These are phyloP conservation scores for Pterobdella sp. DNA, from an alignment of 2,888 invertebrate species.

Conservation along the genomic window DNA sequence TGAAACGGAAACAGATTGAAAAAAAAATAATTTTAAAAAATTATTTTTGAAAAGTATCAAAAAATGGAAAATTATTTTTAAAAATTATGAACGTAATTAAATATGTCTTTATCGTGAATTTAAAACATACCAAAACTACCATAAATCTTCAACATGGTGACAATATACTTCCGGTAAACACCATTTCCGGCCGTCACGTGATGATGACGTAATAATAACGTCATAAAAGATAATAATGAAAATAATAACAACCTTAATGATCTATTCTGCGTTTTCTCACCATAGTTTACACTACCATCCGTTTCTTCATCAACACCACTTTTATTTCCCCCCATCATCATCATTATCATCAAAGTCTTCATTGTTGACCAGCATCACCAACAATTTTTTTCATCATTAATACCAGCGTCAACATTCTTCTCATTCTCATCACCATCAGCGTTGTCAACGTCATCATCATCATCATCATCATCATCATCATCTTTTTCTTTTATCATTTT, in stretches of 20 bases:
- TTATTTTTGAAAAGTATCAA: no score
- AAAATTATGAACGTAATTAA: no score
- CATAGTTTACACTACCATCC: not conserved
- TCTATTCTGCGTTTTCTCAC: not conserved
- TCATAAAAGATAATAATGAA: not conserved
- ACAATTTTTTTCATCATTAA: slow-evolving; percentile 16
- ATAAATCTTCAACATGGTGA: not conserved
- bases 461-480: slow-evolving; percentile 9
- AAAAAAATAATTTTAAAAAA: no score
- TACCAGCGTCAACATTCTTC: slow-evolving; percentile 10
- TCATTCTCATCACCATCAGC: slow-evolving; percentile 23
- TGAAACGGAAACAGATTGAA: no score
- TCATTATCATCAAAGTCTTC: slow-evolving; percentile 18
- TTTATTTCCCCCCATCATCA: slow-evolving; percentile 8
- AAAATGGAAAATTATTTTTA: no score
- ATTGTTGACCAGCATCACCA: slow-evolving; percentile 18
- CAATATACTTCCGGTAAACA: slow-evolving; percentile 14
- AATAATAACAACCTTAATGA: not conserved
- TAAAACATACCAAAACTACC: not conserved
- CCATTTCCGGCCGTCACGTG: slow-evolving; percentile 15
- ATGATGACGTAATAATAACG: not conserved
- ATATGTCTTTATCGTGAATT: no score
- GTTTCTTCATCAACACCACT: not conserved
- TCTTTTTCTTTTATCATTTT: slow-evolving; percentile 12
- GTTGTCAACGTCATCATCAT: slow-evolving; percentile 14